Base-by-base conservation (phyloP, 2,113 vertebrate species). In the Sturnira hondurensis region DNA sequence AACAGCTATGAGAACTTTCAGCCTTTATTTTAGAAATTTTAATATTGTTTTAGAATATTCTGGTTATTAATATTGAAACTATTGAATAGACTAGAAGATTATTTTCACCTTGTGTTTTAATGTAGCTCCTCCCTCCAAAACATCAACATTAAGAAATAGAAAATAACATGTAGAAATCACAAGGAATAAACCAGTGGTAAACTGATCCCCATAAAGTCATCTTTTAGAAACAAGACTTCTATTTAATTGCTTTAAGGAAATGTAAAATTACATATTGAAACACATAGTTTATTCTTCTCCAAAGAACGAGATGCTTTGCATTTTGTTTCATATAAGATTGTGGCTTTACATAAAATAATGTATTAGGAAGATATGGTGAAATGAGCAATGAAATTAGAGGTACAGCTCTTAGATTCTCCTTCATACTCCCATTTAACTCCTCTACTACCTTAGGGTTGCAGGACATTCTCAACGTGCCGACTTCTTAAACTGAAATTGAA, bases 191-290 rank as follows among this genome's bases (percentile, higher is more conserved):
- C 9, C 20, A 83, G 5, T 38, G 77, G 12, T 54, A 63, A 81
- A 76, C 13, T 86, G 26, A 71, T 82, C 7, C 17, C 28, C 54
- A 45, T 45, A 9, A 41, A 33, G 17, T 52, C 15, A 47, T 70
- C 58, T 90, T 90, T 74, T 45, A 45, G 17, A 56, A 84, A 52
- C 54, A n/a, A 17, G 11, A 58, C 50, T 88, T 80, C 43, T 71
- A 65, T 36, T 70, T 74, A 31, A 89, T 77, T 89, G 47, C 8
- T 91, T 92, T 94, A 86, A 93, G 31, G 93, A 43, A 83, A 71
- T 77, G n/a, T 43, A 67, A 89, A 63, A 73, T 77, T 58, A 19
- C 28, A 54, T 54, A 43, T 63, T 56, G 17, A 82, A 88, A 73
- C 14, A 63, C 78, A 61, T 33, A 45, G 26, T 71, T 78, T n/a